Conservation (phyloP, 2,797 vertebrate species). For the Spondyliosoma cantharus region DNA sequence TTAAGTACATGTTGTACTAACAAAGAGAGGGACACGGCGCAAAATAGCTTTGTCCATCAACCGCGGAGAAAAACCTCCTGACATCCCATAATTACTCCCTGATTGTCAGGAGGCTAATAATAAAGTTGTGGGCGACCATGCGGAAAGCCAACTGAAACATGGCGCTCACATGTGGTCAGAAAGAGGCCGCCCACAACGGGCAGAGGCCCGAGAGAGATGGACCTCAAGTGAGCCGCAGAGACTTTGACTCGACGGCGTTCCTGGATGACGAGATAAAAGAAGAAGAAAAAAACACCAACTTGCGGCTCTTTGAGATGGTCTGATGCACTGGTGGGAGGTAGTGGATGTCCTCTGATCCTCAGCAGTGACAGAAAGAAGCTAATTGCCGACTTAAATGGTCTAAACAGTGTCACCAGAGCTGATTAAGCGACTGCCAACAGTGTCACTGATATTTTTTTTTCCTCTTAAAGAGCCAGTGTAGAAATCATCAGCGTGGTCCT, state of each 20-base stretch:
- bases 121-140: conserved; percentile 44
- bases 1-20: conserved; percentile 51
- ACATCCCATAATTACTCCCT: conserved; percentile 71
- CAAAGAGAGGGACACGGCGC: conserved; percentile 45
- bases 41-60: conserved; percentile 76
- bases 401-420: neutral
- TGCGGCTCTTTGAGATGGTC: neutral
- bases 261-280: neutral
- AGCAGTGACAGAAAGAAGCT: neutral
- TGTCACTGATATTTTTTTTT: neutral
- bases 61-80: conserved; percentile 31
- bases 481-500: too few species aligned
- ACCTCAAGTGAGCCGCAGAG: conserved; percentile 10
- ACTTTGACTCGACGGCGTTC: neutral
- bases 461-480: neutral
- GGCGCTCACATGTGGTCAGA: conserved; percentile 27
- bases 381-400: neutral
- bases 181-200: neutral
- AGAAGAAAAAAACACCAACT: neutral
- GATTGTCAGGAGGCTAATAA: conserved; percentile 62
- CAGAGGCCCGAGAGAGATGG: neutral
- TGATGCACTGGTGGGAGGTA: neutral
- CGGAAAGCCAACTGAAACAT: conserved; percentile 42
- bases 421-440: neutral
- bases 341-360: neutral